Conservation (phyloP, 2,113 vertebrate genomes). For the Vimba vimba region DNA sequence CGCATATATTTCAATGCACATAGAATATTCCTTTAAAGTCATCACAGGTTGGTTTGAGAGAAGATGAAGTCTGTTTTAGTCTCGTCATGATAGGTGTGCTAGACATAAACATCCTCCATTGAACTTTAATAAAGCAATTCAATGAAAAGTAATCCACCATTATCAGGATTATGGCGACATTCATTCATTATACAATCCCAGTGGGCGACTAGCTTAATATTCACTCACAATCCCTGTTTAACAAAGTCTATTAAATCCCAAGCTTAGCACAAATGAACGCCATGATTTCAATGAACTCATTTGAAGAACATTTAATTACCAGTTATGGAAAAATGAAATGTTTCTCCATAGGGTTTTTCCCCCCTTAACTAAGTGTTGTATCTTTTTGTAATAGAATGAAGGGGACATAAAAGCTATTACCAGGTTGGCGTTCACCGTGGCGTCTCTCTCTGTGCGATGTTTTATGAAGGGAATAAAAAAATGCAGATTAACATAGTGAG, state of each 20-base stretch:
- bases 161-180: constrained; percentile 77
- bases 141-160: constrained; percentile 74
- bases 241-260: constrained; percentile 78
- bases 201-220: constrained; percentile 76
- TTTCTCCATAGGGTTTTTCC: constrained; percentile 68
- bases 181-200: constrained; percentile 79
- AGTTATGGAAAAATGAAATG: constrained; percentile 71
- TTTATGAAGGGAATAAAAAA: constrained; percentile 69
- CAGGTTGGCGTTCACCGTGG: constrained; percentile 46
- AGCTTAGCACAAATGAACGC: constrained; percentile 74
- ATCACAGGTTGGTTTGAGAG: not conserved
- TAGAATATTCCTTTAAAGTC: not conserved
- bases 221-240: constrained; percentile 76
- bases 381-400: constrained; percentile 74
- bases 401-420: constrained; percentile 65
- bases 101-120: constrained; percentile 53
- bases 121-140: constrained; percentile 68
- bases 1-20: too few species aligned
- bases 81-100: constrained; percentile 39
- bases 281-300: constrained; percentile 75
- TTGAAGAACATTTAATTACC: constrained; percentile 78
- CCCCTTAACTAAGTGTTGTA: constrained; percentile 73
- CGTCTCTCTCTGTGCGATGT: constrained; percentile 59
- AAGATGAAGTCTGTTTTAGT: not conserved
- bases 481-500: constrained; percentile 68